phyloP scores from a whole-genome alignment of 1,140 invertebrate genomes.

The Araneus ventricosus region DNA sequence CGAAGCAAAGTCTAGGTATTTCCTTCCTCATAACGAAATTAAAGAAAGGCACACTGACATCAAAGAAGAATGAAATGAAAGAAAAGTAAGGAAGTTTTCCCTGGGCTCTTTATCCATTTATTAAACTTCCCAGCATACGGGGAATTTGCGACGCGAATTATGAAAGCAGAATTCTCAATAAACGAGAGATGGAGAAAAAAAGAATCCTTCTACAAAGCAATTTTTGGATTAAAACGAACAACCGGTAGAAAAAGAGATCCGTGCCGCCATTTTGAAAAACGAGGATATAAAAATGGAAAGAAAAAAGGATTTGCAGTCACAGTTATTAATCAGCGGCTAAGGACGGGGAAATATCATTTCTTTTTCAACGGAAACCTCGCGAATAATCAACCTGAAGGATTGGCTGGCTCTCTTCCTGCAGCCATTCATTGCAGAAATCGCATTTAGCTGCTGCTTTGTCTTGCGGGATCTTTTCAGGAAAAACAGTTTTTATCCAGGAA shows the following conservation, averaged over 20 bases:
- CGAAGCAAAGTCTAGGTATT: background rate
- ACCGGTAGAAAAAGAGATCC: conserved; percentile 35
- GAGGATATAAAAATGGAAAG: conserved; percentile 39
- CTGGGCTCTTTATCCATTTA: conserved; percentile 21
- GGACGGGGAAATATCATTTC: background rate
- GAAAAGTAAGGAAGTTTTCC: conserved; percentile 19
- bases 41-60: background rate
- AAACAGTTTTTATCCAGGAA: background rate
- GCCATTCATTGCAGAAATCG: conserved; percentile 25
- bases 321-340: conserved; percentile 38
- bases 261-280: conserved; percentile 17
- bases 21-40: conserved; percentile 27
- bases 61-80: background rate
- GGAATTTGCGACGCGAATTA: conserved; percentile 52
- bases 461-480: background rate
- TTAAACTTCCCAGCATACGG: conserved; percentile 39
- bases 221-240: conserved; percentile 56
- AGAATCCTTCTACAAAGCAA: conserved; percentile 9
- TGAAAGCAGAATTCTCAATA: conserved; percentile 52
- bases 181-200: background rate
- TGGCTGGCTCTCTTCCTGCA: background rate
- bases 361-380: conserved; percentile 14
- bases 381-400: conserved; percentile 35
- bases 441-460: conserved; percentile 29
- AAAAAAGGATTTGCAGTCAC: background rate